Evolutionary conservation across 2,113 vertebrate genomes (phyloP).

Genomic region (Melospiza georgiana): DNA sequence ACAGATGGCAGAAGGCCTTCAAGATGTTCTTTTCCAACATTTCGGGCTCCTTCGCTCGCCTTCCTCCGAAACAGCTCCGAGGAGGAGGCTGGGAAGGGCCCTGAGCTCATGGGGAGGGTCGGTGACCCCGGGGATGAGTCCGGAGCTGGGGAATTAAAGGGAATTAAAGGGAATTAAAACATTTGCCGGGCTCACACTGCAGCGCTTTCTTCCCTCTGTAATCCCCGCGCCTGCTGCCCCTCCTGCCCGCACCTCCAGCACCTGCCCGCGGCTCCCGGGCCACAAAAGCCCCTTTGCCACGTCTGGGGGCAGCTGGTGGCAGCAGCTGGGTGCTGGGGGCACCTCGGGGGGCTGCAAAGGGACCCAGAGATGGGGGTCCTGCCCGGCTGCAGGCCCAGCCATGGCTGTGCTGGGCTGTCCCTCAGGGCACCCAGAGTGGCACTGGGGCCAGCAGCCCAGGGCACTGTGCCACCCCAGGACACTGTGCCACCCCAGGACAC

Average conservation of each 20-base stretch:
- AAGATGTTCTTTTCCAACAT: conserved; percentile 43
- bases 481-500: rapidly evolving
- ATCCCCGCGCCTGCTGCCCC: not conserved
- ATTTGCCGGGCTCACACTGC: conserved; percentile 11
- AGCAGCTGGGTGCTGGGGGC: not conserved
- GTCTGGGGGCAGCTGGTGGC: not conserved
- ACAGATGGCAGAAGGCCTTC: conserved; percentile 59
- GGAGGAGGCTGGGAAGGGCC: not conserved
- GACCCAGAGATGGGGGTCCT: not conserved
- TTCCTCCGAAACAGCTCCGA: not conserved
- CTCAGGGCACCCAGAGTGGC: rapidly evolving
- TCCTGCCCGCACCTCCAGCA: not conserved
- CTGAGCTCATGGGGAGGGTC: rapidly evolving
- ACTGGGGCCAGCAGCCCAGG: not conserved
- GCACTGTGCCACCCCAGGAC: rapidly evolving
- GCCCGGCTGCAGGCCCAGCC: not conserved
- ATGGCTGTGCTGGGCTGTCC: rapidly evolving
- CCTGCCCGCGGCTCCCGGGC: not conserved
- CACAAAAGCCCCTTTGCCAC: not conserved
- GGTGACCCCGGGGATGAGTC: not conserved
- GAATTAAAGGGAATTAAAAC: conserved; percentile 51
- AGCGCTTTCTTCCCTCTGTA: not conserved
- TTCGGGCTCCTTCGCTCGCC: not conserved
- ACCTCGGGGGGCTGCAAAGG: not conserved
- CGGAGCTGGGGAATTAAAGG: not conserved